Conservation (phyloP, 2,113 vertebrate genomes). For the Catharus minimus region DNA sequence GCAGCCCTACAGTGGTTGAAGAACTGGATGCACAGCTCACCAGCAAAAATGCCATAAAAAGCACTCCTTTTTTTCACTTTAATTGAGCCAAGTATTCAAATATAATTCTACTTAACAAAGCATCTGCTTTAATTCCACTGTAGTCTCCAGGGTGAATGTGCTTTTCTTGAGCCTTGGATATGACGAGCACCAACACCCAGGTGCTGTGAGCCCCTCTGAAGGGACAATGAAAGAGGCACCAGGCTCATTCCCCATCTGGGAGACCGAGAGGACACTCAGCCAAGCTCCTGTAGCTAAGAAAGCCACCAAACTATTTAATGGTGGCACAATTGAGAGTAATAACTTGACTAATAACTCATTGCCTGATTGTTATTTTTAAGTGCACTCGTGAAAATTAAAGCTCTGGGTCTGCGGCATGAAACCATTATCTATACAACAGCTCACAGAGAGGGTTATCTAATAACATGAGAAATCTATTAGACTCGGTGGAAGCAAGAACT, state of each 20-base stretch:
- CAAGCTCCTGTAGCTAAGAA: background rate
- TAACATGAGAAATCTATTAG: constrained; percentile 59
- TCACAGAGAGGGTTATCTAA: constrained; percentile 46
- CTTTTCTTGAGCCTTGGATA: background rate
- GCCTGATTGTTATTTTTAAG: constrained; percentile 51
- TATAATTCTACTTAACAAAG: background rate
- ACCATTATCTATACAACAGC: constrained; percentile 52
- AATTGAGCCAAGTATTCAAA: background rate
- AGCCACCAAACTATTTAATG: constrained; percentile 17
- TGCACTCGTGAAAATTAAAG: constrained; percentile 64
- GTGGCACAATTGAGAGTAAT: constrained; percentile 36
- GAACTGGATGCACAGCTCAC: background rate
- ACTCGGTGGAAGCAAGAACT: constrained; percentile 11
- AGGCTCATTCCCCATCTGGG: rapidly evolving
- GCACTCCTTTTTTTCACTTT: background rate
- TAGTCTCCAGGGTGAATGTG: background rate
- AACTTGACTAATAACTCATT: constrained; percentile 55
- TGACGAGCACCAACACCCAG: background rate
- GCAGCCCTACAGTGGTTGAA: background rate
- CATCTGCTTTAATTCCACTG: background rate
- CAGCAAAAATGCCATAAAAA: background rate
- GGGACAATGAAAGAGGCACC: background rate
- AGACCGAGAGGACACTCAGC: background rate
- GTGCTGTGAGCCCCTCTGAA: background rate
- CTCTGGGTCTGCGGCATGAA: constrained; percentile 14